These are phyloP conservation scores for Agapornis roseicollis DNA, from an alignment of 2,113 vertebrate species.

Conservation along the genomic window DNA sequence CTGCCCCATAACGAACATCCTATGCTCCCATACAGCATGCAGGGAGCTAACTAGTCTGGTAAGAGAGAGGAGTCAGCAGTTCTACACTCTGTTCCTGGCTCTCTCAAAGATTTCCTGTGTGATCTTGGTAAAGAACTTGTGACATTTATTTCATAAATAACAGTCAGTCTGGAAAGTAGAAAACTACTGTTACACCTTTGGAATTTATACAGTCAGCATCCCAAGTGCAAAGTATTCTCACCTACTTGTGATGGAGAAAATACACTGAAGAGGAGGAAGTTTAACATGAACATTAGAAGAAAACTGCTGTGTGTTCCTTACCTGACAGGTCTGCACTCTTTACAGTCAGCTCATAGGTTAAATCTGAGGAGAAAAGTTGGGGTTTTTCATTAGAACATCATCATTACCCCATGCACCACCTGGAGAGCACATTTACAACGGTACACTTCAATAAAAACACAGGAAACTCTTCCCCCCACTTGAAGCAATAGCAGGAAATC, in stretches of 20 bases:
- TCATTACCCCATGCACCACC: neutral
- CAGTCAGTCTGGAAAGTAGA: neutral
- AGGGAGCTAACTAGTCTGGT: neutral
- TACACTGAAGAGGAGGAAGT: neutral
- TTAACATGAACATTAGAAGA: neutral
- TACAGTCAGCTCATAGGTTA: constrained; percentile 94
- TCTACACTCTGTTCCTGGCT: neutral
- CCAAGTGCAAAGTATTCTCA: neutral
- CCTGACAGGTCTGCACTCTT: constrained; percentile 89
- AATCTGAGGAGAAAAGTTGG: constrained; percentile 75
- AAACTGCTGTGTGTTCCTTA: constrained; percentile 65
- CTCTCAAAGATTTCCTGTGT: neutral
- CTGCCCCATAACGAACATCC: neutral
- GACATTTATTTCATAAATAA: neutral
- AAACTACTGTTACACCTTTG: neutral
- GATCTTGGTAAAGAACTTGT: neutral
- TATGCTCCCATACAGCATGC: neutral
- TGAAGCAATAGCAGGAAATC: neutral
- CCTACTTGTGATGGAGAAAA: neutral
- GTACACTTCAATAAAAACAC: neutral
- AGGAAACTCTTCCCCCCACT: neutral
- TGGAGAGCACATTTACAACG: neutral
- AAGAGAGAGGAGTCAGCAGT: neutral
- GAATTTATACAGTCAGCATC: neutral
- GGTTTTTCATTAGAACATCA: neutral